Evolutionary conservation across 2,797 vertebrate species (phyloP), one percentile per base, ranked within the genome.

Genomic region (Ctenopoma multispine): DNA sequence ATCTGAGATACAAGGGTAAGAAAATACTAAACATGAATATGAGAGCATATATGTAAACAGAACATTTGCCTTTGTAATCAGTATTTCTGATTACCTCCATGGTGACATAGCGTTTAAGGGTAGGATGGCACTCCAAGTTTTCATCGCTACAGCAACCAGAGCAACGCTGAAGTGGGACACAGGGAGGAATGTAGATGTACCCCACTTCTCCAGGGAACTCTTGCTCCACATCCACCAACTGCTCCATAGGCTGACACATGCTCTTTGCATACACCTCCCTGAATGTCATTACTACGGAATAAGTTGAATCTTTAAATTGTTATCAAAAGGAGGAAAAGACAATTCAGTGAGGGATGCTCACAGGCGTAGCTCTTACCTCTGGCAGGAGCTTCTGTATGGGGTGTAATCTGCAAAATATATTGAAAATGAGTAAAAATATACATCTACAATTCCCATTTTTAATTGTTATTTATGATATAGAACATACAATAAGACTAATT

Each of bases 141-240:
- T 97, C 96, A 0, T 96, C 95, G 0, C 82, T 88, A 0, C 96
- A 97, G 87, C 96, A 97, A 74, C 96, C 96, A 0, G 94, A 93
- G 31, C 97, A 98, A 79, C 96, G 94, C 82, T 78, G 84, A 69
- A 98, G 89, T 46, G 94, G 87, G 40, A 97, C 95, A 1, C 96
- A 97, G 3, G 92, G 89, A 0, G 97, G 96, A 44, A 91, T 89
- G 89, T 95, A 96, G 53, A 95, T 89, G 81, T 93, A 85, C 81
- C 95, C 93, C 81, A 95, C 91, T 50, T 93, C 92, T 1, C 81
- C 75, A 0, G 96, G 96, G 82, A 96, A 95, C 84, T 96, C 95
- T 0, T 90, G 68, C 43, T 92, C 83, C 53, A 98, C 85, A 14
- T 94, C 92, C 82, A 98, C 95, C 83, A 97, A 71, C 78, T 87